Percentiles rank a stretch among this genome's conserved stretches.
Conservation (phyloP, 2,888 invertebrate genomes). For the Pachymerium ferrugineum region DNA sequence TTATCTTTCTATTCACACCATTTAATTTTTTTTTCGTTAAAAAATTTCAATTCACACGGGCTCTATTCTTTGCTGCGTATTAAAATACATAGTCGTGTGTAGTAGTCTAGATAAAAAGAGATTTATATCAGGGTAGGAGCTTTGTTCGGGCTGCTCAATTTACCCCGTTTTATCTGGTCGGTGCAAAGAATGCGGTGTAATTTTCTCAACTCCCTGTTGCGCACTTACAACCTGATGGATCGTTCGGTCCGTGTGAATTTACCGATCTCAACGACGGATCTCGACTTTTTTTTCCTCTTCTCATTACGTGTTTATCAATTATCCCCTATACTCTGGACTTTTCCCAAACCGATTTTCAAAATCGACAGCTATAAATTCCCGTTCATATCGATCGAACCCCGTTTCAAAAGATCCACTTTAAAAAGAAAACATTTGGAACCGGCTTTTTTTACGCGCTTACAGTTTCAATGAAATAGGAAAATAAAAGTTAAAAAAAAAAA, state of each 20-base stretch:
- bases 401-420: too few relatives aligned
- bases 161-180: slow-evolving; percentile 13
- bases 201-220: slow-evolving; percentile 17
- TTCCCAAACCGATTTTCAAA: too few relatives aligned
- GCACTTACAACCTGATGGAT: slow-evolving; percentile 17
- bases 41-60: not conserved
- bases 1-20: too few relatives aligned
- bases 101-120: slow-evolving; percentile 11
- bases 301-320: not conserved
- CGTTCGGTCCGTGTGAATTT: slow-evolving; percentile 3
- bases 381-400: not conserved
- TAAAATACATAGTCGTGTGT: not conserved
- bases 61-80: not conserved
- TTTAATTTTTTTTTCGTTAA: too few relatives aligned
- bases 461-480: not conserved
- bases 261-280: slow-evolving; percentile 2
- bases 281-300: not conserved
- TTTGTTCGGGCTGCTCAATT: slow-evolving; percentile 17
- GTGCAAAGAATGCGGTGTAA: slow-evolving; percentile 17
- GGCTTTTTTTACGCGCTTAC: not conserved
- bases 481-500: not conserved
- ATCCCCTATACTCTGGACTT: too few relatives aligned
- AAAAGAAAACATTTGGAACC: not conserved
- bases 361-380: too few relatives aligned
- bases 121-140: slow-evolving; percentile 5